phyloP scores from a whole-genome alignment of 2,113 vertebrate genomes.

The Saccopteryx leptura region DNA sequence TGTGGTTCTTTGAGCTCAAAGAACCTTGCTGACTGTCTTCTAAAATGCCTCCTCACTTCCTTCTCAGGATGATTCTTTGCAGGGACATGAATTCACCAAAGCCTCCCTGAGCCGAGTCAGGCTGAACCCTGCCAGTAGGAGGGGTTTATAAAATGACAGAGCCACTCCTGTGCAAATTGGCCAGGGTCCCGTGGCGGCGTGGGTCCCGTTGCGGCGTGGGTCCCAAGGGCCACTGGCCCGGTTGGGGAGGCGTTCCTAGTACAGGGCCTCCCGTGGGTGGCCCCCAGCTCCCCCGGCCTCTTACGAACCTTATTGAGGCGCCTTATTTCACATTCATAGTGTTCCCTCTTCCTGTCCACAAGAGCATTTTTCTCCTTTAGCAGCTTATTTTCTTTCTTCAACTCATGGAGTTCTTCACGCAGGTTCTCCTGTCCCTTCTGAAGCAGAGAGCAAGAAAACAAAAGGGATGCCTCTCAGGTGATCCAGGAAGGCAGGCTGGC shows the following conservation, averaged over 20 bases:
- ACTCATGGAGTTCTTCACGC: slow-evolving; percentile 79
- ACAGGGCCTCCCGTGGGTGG: neutral
- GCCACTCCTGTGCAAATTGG: fast-evolving
- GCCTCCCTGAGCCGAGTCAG: neutral
- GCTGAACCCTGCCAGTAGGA: neutral
- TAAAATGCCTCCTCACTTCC: neutral
- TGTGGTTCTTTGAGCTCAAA: slow-evolving; percentile 69
- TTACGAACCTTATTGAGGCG: slow-evolving; percentile 89
- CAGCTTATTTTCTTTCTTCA: slow-evolving; percentile 88
- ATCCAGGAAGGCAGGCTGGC: neutral
- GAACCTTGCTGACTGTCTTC: slow-evolving; percentile 59
- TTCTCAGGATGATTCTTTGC: neutral
- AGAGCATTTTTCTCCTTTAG: slow-evolving; percentile 86
- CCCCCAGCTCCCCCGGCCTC: neutral
- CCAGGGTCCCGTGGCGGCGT: too few relatives aligned
- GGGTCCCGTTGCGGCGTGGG: too few relatives aligned
- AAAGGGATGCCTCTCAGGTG: neutral
- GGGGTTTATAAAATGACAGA: neutral
- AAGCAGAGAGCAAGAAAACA: slow-evolving; percentile 64
- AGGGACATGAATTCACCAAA: neutral
- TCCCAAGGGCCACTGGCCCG: too few relatives aligned
- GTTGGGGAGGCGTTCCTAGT: neutral
- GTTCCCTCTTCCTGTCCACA: slow-evolving; percentile 81
- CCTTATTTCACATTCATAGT: slow-evolving; percentile 88
- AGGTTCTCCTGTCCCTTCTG: slow-evolving; percentile 84